Base-by-base conservation (phyloP, 2,888 invertebrate genomes). In the Corythucha ciliata region DNA sequence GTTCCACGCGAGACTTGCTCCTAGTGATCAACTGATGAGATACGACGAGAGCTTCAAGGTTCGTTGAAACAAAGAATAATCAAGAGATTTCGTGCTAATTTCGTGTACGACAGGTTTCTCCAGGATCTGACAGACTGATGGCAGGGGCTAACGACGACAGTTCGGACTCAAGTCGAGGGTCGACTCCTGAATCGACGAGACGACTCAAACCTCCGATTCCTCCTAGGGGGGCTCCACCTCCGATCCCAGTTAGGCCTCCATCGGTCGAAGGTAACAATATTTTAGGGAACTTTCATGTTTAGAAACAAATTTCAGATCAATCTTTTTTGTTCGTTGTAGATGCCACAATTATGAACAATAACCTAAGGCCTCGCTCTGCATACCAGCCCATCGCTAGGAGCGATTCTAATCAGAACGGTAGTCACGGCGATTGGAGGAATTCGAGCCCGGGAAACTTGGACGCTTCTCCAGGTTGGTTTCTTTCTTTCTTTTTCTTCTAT, bases 1-100 rank as follows among this genome's bases (percentile, higher is more conserved):
- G 48, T 94, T 93, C 78, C 92, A 93, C 69, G 94, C 97, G 12
- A 77, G 79, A 63, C 74, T 94, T 57, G 89, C 91, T 12, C 94
- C 94, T 12, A 85, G 82, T 67, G 76, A 89, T 65, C 92, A 92
- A 68, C 74, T 92, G 27, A 74, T 89, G 47, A 86, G 88, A 60
- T 90, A 90, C 67, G 82, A 84, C 61, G 76, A 78, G 55, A 74
- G 77, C 5, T 75, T 76, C 60, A 77, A 77, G 71, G 78, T 76
- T 12, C n/a, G 29, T 29, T 29, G 10, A 10, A 29, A 29, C 10
- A 29, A 29, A 29, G 10, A 10, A 12, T 29, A 29, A 12, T 29
- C 29, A 29, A 29, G 29, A 10, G 29, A 29, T 29, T 29, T 12
- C n/a, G 29, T 29, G 10, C 29, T n/a, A n/a, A n/a, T n/a, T n/a